Percentiles rank a stretch among this genome's conserved stretches.
phyloP scores from a whole-genome alignment of 2,888 invertebrate genomes.

The Lymantria dispar region DNA sequence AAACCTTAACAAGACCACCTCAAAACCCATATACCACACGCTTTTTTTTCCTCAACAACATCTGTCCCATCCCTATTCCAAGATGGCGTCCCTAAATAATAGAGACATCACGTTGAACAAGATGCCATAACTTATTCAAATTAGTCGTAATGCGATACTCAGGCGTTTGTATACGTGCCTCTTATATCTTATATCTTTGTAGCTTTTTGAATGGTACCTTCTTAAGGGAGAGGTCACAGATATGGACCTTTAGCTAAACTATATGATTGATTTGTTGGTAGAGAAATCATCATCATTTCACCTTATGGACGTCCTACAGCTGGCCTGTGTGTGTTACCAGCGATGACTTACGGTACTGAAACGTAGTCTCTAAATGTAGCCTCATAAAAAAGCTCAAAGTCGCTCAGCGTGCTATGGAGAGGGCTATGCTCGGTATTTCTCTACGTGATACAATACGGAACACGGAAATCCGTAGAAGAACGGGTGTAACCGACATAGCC shows the following conservation, averaged over 20 bases:
- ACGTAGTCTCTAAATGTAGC: no score
- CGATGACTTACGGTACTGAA: no score
- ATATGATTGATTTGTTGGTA: background rate
- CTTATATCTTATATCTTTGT: conserved; percentile 34
- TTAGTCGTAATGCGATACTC: conserved; percentile 66
- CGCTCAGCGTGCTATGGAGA: no score
- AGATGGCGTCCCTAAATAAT: conserved; percentile 53
- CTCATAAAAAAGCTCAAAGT: no score
- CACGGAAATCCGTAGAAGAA: no score
- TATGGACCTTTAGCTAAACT: background rate
- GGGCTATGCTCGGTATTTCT: no score
- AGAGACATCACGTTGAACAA: conserved; percentile 63
- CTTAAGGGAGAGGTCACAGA: background rate
- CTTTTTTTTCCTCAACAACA: background rate
- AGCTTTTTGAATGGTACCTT: conserved; percentile 24
- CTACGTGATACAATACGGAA: no score
- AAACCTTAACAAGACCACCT: background rate
- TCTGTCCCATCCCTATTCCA: conserved; percentile 15
- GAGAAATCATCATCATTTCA: no score
- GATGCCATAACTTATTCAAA: conserved; percentile 70
- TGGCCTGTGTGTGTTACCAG: no score
- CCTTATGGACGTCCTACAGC: no score
- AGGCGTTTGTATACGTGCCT: conserved; percentile 56
- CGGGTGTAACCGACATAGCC: no score
- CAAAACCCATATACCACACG: conserved; percentile 6